Evolutionary conservation across 2,797 vertebrate genomes (phyloP), one percentile per base, ranked within the genome.

Genomic region (Merluccius polli): DNA sequence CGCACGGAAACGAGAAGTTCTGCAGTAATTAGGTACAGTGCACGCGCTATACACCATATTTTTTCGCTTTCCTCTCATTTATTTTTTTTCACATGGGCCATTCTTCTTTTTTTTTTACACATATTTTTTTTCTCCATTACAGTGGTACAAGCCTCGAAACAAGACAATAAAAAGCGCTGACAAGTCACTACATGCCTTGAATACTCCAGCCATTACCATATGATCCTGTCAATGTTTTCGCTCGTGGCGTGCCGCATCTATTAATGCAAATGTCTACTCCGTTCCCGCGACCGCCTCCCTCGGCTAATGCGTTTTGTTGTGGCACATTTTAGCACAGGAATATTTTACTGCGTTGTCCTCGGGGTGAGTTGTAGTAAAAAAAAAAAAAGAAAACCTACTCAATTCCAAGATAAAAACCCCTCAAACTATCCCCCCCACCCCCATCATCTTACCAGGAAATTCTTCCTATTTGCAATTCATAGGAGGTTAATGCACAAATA

Each of bases 171-270:
- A 65, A 65, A 65, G 59, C 13, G 59, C 59, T 65, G 59, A 65
- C 59, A 65, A 65, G 59, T 65, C n/a, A 27, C 59, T 27, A 65
- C 59, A 65, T 27, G 24, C n/a, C 59, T 27, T 65, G 59, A 65
- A 65, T 65, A 65, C 59, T 65, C 24, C 59, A 27, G 59, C 24
- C 59, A 65, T 65, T 65, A 65, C n/a, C 59, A 65, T 65, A 65
- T 27, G 59, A 65, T 65, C 59, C 59, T 65, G 59, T 65, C 59
- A 65, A 65, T 65, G 59, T 52, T 52, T 44, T 16, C 41, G 41
- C 52, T 59, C 7, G 52, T 24, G 52, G 52, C 21, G 15, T 1
- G 52, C 59, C 24, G 59, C 59, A 65, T 65, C 59, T 65, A 65
- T 65, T 65, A 65, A 65, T 65, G 59, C 59, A 65, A 27, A 65